A percentile compares a stretch with the other conserved stretches of the same genome.
Conservation (phyloP, 2,888 invertebrate genomes). For the Nymphalis urticae region DNA sequence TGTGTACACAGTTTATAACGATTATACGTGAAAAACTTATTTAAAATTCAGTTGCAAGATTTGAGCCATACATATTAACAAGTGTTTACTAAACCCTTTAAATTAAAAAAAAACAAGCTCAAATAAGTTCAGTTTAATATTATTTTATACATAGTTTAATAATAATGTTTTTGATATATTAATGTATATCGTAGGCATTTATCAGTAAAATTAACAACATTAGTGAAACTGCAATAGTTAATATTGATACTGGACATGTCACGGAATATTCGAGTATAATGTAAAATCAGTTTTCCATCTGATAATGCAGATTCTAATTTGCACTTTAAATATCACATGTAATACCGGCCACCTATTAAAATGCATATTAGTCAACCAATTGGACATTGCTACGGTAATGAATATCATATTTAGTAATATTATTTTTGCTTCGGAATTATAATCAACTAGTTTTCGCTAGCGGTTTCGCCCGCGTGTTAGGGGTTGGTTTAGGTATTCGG, state of each 20-base stretch:
- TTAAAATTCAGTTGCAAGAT: too few species aligned
- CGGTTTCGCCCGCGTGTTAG: too few species aligned
- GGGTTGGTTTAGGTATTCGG: too few species aligned
- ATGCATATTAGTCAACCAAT: slow-evolving; percentile 37
- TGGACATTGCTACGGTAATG: slow-evolving; percentile 32
- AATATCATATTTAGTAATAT: slow-evolving; percentile 19
- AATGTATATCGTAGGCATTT: slow-evolving; percentile 1
- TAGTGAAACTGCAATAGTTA: slow-evolving; percentile 24
- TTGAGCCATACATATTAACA: too few species aligned
- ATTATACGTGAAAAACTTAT: too few species aligned
- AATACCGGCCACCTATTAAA: slow-evolving; percentile 38
- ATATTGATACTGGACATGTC: slow-evolving; percentile 30
- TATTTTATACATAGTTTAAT: background rate
- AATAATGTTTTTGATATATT: background rate
- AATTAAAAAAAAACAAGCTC: too few species aligned
- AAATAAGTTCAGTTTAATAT: too few species aligned
- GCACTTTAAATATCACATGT: slow-evolving; percentile 41
- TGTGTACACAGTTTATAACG: too few species aligned
- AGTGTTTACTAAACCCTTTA: too few species aligned
- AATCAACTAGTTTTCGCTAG: background rate
- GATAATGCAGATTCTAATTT: slow-evolving; percentile 42
- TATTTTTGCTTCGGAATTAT: slow-evolving; percentile 17
- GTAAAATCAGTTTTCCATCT: slow-evolving; percentile 37
- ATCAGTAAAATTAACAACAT: slow-evolving; percentile 27
- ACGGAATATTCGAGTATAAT: slow-evolving; percentile 32